Conservation (phyloP, 2,888 invertebrate species). For the Latheticus oryzae region DNA sequence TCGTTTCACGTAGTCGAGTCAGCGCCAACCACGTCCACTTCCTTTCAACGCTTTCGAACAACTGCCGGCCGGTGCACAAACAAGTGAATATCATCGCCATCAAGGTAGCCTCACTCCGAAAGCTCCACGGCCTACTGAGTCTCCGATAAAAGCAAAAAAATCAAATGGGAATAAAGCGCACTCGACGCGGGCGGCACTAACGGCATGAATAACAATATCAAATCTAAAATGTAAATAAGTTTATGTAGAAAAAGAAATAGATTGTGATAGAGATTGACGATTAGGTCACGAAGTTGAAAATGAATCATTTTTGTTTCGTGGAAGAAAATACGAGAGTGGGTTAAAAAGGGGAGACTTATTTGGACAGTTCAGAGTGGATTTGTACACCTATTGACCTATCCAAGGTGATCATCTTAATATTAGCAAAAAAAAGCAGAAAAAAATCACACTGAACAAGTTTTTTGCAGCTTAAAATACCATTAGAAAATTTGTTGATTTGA, state of each 20-base stretch:
- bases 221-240: constrained; percentile 6
- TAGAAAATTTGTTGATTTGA: too few relatives aligned
- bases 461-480: too few relatives aligned
- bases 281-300: constrained; percentile 4
- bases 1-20: constrained; percentile 19
- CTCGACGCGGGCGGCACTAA: constrained; percentile 12
- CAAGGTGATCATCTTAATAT: too few relatives aligned
- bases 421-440: too few relatives aligned
- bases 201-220: constrained; percentile 3
- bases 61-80: constrained; percentile 39
- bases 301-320: not conserved
- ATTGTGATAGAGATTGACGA: not conserved
- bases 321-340: constrained; percentile 7
- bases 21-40: constrained; percentile 23
- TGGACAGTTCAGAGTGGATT: too few relatives aligned
- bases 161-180: constrained; percentile 3
- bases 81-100: constrained; percentile 37
- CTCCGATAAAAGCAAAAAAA: constrained; percentile 21
- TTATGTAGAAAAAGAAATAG: not conserved
- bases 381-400: too few relatives aligned
- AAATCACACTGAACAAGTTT: too few relatives aligned
- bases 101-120: constrained; percentile 27
- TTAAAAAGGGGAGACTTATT: not conserved
- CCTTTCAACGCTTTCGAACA: constrained; percentile 24
- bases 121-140: constrained; percentile 36